A percentile compares a stretch with the other conserved stretches of the same genome.
These are phyloP conservation scores for Ichneumoninae sp. DNA, from an alignment of 2,888 invertebrate genomes.

Conservation along the genomic window DNA sequence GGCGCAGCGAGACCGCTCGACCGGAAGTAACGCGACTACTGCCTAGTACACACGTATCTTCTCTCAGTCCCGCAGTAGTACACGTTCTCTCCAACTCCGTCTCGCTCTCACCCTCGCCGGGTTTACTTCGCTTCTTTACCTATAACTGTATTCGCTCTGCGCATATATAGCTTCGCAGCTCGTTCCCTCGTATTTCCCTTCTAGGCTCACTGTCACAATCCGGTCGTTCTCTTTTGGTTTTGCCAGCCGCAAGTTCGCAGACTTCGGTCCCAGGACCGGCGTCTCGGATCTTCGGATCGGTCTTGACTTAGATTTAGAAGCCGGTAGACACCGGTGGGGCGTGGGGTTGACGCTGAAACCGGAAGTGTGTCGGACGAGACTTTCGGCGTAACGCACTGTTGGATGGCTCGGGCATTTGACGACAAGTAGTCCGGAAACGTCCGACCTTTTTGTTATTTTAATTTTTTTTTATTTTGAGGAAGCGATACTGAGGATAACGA, in stretches of 20 bases:
- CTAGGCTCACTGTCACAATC: conserved; percentile 13
- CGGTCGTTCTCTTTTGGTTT: conserved; percentile 13
- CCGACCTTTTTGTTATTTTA: no score
- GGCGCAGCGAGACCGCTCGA: conserved; percentile 83
- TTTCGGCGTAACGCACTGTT: no score
- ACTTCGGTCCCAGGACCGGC: neutral
- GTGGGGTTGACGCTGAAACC: no score
- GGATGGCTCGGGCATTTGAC: no score
- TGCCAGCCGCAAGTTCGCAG: neutral
- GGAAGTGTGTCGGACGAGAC: no score
- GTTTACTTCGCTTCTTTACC: conserved; percentile 63
- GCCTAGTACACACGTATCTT: conserved; percentile 82
- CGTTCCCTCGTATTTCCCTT: conserved; percentile 56
- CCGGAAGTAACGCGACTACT: conserved; percentile 84
- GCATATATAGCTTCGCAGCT: conserved; percentile 38
- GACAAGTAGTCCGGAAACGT: no score
- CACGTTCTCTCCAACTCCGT: conserved; percentile 44
- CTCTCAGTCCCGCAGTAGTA: conserved; percentile 65
- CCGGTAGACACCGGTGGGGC: no score
- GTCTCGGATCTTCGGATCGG: neutral
- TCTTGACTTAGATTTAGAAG: neutral
- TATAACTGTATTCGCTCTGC: conserved; percentile 12
- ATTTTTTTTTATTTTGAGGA: no score
- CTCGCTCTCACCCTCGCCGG: conserved; percentile 63
- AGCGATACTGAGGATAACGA: no score